Evolutionary conservation across 2,113 vertebrate species (phyloP), one percentile per base, ranked within the genome.

Genomic region (sheep (Ovis aries)): DNA sequence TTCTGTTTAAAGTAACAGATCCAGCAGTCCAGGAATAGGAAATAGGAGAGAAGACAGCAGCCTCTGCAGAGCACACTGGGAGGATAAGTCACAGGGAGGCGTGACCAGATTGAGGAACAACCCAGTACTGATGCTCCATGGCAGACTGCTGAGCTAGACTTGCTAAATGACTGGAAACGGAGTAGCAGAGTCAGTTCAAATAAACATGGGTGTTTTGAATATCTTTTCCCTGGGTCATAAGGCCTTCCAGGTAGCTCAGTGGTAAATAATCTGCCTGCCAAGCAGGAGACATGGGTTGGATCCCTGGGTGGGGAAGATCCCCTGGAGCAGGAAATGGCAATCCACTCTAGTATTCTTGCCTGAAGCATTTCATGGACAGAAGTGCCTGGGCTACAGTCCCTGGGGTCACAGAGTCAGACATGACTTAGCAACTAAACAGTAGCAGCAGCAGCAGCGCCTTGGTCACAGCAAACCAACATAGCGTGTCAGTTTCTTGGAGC

Each of bases 1-100:
- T 85, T 82, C 7, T 43, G 78, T 43, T 97, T 95, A 71, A 95
- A 97, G 36, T n/a, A 88, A 71, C 36, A 74, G 62, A 93, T 53
- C 13, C 48, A 43, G 83, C 59, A 52, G 2, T 2, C 3, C 83
- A 45, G 80, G 60, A 55, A 60, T 17, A 74, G 27, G 52, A 91
- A 77, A 25, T 21, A 33, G 40, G 23, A 7, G 33, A 50, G 23
- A 21, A 62, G 62, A 97, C 23, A 84, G 19, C 29, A 33, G 33
- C 15, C 3, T 23, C 12, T 71, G 15, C 5, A 23, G 8, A 17
- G 11, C 11, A 13, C 2, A 16, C 1, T 36, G 3, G 33, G 13
- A 17, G 16, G 4, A 59, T 19, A 62, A 16, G 36, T 13, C 23
- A 67, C 25, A 81, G 9, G 45, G 3, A 57, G 1, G 7, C 14